Base-by-base conservation (phyloP, 2,888 invertebrate genomes). In the Polia nebulosa region DNA sequence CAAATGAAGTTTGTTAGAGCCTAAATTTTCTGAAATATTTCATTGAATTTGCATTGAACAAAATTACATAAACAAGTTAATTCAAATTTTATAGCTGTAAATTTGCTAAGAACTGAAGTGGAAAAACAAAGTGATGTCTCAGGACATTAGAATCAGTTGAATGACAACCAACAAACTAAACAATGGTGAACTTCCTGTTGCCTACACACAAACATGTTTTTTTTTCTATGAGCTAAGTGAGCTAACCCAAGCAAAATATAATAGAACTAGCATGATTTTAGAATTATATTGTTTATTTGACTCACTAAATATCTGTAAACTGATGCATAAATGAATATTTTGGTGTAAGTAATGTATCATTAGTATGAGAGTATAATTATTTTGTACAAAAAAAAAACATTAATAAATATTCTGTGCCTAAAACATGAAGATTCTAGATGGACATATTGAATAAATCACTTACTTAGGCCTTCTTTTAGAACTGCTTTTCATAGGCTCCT, bases 391-490 rank as follows among this genome's bases (percentile, higher is more conserved):
- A 15, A 3, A 29, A 29, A 6, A 17, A 4, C 15, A 41, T 8
- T 17, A n/a, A 41, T n/a, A 41, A n/a, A 41, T 41, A 8, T 8
- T 41, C 17, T n/a, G n/a, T n/a, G n/a, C 8, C 7, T 41, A 41
- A 41, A n/a, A 8, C 25, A 7, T 25, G n/a, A n/a, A 47, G 13
- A 25, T 27, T 49, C 0, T 25, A 36, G 11, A 17, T 29, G 5
- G n/a, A 62, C 11, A 25, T 29, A 47, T 17, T 27, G 9, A 49
- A 36, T 47, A 34, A 25, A 47, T 36, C 7, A 86, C 93, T 92
- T 87, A 96, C 94, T 93, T 95, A 63, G 91, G 89, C 76, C 94
- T 95, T 82, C 93, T 96, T 96, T 97, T 97, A 95, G 91, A 97
- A 96, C 85, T 88, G 32, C 96, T 88, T 97, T 96, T 86, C 91